phyloP scores from a whole-genome alignment of 1,140 invertebrate species.

The Drosophila burlai region DNA sequence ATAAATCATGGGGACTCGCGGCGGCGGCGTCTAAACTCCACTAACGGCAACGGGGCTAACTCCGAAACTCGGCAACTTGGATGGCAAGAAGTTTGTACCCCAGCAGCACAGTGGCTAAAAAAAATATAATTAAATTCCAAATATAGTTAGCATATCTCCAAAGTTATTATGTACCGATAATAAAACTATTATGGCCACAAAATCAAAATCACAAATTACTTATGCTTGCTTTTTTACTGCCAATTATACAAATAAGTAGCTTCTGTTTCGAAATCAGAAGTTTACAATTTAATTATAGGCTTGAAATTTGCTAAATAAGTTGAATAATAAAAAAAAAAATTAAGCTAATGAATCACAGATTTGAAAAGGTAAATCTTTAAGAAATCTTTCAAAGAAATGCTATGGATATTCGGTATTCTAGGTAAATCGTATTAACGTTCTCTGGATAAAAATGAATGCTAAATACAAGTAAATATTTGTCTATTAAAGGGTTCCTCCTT shows the following conservation, averaged over 20 bases:
- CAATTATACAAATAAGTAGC: not conserved
- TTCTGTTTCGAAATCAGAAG: not conserved
- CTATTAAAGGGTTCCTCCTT: too few relatives aligned
- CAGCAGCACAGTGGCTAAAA: conserved; percentile 31
- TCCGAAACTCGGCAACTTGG: conserved; percentile 10
- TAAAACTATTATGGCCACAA: not conserved
- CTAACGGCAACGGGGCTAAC: conserved; percentile 58
- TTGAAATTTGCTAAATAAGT: not conserved
- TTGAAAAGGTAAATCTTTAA: not conserved
- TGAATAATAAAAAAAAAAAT: not conserved
- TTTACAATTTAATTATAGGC: not conserved
- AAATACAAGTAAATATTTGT: too few relatives aligned
- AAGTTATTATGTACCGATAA: conserved; percentile 8
- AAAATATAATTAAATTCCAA: conserved; percentile 1
- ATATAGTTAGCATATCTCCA: not conserved
- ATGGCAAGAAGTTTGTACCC: not conserved
- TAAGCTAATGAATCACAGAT: too few relatives aligned
- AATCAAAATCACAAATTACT: not conserved
- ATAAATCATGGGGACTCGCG: conserved; percentile 81
- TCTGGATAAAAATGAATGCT: too few relatives aligned
- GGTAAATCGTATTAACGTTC: too few relatives aligned
- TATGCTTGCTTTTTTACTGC: not conserved
- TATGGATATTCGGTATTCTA: not conserved
- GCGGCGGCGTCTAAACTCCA: conserved; percentile 68
- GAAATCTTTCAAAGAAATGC: not conserved